Conservation (phyloP, 2,888 invertebrate genomes). For the Drosophila mercatorum region DNA sequence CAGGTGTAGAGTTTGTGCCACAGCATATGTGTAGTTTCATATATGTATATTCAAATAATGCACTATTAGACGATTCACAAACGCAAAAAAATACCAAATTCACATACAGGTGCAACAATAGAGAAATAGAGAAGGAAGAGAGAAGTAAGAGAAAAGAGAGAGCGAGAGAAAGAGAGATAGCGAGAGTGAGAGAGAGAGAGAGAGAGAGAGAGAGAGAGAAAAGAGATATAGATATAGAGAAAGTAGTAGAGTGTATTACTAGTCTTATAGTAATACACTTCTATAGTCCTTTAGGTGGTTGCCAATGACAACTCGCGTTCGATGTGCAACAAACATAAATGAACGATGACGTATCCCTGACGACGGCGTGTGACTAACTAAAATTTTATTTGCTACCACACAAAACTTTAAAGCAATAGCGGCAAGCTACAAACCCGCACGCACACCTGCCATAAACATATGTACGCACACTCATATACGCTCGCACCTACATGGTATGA, state of each 20-base stretch:
- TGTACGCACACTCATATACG: slow-evolving; percentile 23
- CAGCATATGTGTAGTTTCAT: slow-evolving; percentile 21
- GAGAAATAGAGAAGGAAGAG: neutral
- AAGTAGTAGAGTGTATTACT: neutral
- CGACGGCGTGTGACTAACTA: slow-evolving; percentile 84
- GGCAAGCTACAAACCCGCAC: slow-evolving; percentile 42
- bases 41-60: slow-evolving; percentile 39
- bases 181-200: neutral
- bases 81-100: slow-evolving; percentile 3
- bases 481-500: slow-evolving; percentile 7
- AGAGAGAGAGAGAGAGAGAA: neutral
- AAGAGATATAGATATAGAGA: neutral
- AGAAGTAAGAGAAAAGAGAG: neutral
- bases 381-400: slow-evolving; percentile 84
- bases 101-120: slow-evolving; percentile 1
- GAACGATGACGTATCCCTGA: slow-evolving; percentile 83
- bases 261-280: slow-evolving; percentile 23
- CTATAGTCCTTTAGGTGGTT: slow-evolving; percentile 36
- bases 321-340: slow-evolving; percentile 67
- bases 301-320: slow-evolving; percentile 60
- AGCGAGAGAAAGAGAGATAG: slow-evolving; percentile 1
- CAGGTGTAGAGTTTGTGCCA: slow-evolving; percentile 20
- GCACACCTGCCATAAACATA: slow-evolving; percentile 43
- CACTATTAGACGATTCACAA: slow-evolving; percentile 10
- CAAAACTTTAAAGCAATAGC: slow-evolving; percentile 79